Evolutionary conservation across 2,888 invertebrate genomes (phyloP), one percentile per base, ranked within the genome.

Genomic region (Sphaerophoria taeniata): DNA sequence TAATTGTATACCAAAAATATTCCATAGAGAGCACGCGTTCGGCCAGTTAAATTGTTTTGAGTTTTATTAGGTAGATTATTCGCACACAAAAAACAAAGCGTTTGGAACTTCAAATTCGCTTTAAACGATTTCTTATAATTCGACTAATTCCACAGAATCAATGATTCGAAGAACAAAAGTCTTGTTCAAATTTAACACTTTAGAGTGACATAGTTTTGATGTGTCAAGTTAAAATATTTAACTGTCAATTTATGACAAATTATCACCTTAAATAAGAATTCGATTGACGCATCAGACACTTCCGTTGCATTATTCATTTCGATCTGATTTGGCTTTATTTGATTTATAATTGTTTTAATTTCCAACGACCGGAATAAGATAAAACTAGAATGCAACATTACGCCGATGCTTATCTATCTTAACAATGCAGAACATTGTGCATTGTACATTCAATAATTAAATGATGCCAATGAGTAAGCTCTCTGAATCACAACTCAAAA

Each of bases 341-440:
- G 6, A 24, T 24, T 43, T 12, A 60, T 39, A 43, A 12, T 43
- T 61, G 16, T 16, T 56, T 70, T n/a, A 3, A 67, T 49, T 58
- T 58, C 69, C 43, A 43, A 67, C 12, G 16, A 78, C 33, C 11
- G 16, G 11, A 78, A 65, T 4, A 0, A 43, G n/a, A n/a, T 72
- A 65, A 24, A 24, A 24, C 1, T 65, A 55, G 47, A 63, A 71
- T 58, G 47, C 56, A 61, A 70, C n/a, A 47, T 2, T 39, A 31
- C 33, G 39, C 49, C 16, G 5, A 33, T 55, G 14, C 4, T 3
- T 12, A 36, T 7, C 2, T 31, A 16, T 4, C 33, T 11, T 31
- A 14, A 49, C 14, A 65, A 65, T 56, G 55, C 49, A 63, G 65
- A 72, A 43, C 71, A 65, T 71, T 78, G 72, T 72, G 65, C 63